phyloP scores from a whole-genome alignment of 2,797 vertebrate genomes.

The Okamejei kenojei region DNA sequence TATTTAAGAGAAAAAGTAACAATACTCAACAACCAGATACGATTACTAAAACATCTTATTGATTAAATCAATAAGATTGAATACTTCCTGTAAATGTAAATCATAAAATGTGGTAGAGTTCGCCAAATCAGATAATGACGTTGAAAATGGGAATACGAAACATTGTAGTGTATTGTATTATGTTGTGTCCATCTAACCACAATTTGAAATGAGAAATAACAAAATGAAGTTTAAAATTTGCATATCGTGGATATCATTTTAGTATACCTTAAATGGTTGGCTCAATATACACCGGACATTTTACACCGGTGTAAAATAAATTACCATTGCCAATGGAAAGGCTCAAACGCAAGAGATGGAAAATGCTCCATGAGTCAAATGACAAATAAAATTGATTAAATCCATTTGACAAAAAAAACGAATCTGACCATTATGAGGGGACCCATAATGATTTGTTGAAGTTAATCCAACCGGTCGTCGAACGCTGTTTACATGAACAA shows the following conservation, averaged over 20 bases:
- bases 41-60: not conserved
- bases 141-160: not conserved
- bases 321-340: not conserved
- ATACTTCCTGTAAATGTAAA: not conserved
- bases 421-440: not conserved
- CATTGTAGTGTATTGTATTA: not conserved
- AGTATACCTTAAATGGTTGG: not conserved
- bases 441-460: conserved; percentile 40
- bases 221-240: not conserved
- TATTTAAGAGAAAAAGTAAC: no score
- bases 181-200: not conserved
- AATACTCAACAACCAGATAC: not conserved
- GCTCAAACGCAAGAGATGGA: not conserved
- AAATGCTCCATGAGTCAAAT: not conserved
- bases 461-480: conserved; percentile 45
- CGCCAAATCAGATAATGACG: not conserved
- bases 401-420: conserved; percentile 13
- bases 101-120: not conserved
- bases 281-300: no score
- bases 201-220: not conserved
- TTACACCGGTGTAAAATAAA: conserved; percentile 8
- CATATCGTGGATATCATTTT: not conserved
- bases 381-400: conserved; percentile 36
- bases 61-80: not conserved
- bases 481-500: conserved; percentile 44